phyloP scores from a whole-genome alignment of 2,113 vertebrate species.

The Chaetops frenatus region DNA sequence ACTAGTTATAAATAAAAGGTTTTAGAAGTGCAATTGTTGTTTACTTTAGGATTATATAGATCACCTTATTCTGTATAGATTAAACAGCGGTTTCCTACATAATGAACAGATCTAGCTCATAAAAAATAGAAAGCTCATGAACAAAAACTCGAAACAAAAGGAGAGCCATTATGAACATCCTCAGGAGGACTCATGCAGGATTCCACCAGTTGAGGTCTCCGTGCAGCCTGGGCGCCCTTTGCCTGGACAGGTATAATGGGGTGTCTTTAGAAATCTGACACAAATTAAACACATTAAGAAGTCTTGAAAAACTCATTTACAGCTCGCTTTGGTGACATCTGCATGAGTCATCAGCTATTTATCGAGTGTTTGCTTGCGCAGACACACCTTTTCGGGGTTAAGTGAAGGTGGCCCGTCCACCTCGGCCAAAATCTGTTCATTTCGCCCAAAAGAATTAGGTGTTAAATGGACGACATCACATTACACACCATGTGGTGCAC shows the following conservation, averaged over 20 bases:
- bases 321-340: neutral
- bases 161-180: neutral
- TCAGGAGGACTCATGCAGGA: neutral
- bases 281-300: neutral
- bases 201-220: neutral
- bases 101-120: neutral
- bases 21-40: neutral
- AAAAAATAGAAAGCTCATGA: neutral
- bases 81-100: neutral
- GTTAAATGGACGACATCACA: too few species aligned
- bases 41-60: neutral
- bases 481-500: too few species aligned
- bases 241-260: neutral
- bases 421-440: too few species aligned
- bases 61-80: neutral
- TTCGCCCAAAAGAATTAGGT: too few species aligned
- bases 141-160: neutral
- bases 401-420: too few species aligned
- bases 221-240: neutral
- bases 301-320: neutral
- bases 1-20: neutral
- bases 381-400: too few species aligned
- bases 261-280: neutral
- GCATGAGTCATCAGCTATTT: neutral
- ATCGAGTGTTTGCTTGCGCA: too few species aligned